These are phyloP conservation scores for Sebastes taczanowskii DNA, from an alignment of 2,797 vertebrate species.

Conservation along the genomic window DNA sequence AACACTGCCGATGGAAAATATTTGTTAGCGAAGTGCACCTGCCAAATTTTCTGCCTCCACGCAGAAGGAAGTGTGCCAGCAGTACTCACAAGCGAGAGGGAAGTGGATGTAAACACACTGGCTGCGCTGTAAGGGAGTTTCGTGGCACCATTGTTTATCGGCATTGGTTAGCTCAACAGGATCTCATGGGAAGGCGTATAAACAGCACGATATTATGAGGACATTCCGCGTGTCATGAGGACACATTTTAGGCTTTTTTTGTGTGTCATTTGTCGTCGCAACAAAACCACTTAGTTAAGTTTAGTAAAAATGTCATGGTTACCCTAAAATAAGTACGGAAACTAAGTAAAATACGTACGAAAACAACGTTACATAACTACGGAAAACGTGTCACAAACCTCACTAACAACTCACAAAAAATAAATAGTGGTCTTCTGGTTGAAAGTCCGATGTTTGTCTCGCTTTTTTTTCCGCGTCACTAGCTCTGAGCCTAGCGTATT, in stretches of 20 bases:
- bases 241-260: not conserved
- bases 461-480: too few species aligned
- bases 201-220: not conserved
- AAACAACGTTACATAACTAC: not conserved
- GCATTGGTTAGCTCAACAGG: not conserved
- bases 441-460: too few species aligned
- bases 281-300: not conserved
- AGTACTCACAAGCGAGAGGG: not conserved
- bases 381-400: not conserved
- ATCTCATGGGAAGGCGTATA: not conserved
- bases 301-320: not conserved
- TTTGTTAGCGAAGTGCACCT: conserved; percentile 31
- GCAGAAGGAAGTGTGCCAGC: conserved; percentile 8
- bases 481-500: too few species aligned
- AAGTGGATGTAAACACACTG: conserved; percentile 33
- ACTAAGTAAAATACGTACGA: not conserved
- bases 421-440: too few species aligned
- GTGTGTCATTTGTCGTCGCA: not conserved
- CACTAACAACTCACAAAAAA: too few species aligned
- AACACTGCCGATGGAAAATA: conserved; percentile 2
- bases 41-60: not conserved
- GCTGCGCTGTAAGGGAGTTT: not conserved
- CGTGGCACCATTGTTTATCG: not conserved
- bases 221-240: not conserved
- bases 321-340: not conserved